These are phyloP conservation scores for Meandrina meandrites DNA, from an alignment of 92 coral and sea anemone species.

Conservation along the genomic window DNA sequence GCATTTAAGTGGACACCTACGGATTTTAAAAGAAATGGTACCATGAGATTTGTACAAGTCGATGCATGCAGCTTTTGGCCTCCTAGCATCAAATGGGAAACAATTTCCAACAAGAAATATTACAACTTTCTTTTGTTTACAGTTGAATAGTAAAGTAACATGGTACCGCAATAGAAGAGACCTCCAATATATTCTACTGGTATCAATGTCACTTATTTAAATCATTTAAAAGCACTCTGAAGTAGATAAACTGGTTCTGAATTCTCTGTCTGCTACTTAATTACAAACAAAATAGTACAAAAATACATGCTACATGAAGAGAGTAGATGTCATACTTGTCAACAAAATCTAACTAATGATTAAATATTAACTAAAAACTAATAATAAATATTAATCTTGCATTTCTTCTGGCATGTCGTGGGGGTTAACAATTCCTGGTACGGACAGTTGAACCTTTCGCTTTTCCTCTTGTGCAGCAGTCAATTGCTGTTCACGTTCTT, in stretches of 20 bases:
- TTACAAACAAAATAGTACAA: constrained; percentile 35
- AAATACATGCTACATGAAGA: constrained; percentile 26
- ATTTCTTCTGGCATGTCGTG: constrained; percentile 99
- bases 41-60: constrained; percentile 26
- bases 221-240: constrained; percentile 23
- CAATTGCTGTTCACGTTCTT: constrained; percentile 88
- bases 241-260: neutral
- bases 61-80: constrained; percentile 18
- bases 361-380: constrained; percentile 38
- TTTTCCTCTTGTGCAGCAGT: constrained; percentile 93
- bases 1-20: neutral
- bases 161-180: neutral
- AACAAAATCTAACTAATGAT: constrained; percentile 48
- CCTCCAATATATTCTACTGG: neutral
- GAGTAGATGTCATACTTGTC: constrained; percentile 13
- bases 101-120: constrained; percentile 41
- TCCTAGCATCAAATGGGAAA: neutral
- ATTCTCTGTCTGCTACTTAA: constrained; percentile 7
- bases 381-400: constrained; percentile 82
- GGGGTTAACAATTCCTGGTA: constrained; percentile 96
- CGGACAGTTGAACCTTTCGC: constrained; percentile 88
- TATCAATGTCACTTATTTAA: neutral
- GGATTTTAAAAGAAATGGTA: constrained; percentile 20
- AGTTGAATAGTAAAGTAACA: neutral
- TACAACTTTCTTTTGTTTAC: constrained; percentile 21